Base-by-base conservation (phyloP, 2,888 invertebrate genomes). In the Tachystola acroxantha region DNA sequence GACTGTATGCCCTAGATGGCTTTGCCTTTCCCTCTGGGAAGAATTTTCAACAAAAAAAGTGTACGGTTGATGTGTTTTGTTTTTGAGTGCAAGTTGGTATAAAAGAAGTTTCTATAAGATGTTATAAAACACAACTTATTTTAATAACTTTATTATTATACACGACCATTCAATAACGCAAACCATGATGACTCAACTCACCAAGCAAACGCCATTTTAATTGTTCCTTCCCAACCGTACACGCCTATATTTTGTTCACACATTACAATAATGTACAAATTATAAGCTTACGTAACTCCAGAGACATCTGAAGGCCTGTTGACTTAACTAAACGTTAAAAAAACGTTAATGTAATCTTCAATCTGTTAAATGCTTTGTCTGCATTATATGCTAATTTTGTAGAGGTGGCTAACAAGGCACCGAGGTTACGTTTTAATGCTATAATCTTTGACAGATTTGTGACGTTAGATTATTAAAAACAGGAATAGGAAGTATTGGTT, bases 311-410 rank as follows among this genome's bases (percentile, higher is more conserved):
- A 38, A 42, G 42, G 38, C 28, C 31, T 24, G 26, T 13, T 32
- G 11, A 29, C 20, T 25, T 28, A 40, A 34, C 26, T 30, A 30
- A 32, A 24, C 16, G 24, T 25, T 26, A 29, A 29, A 33, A 34
- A 35, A 37, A 27, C 30, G 7, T 6, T 42, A 38, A 45, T 38
- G 37, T 36, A 2, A 22, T 4, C 12, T 19, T 9, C n/a, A 40
- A 40, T 36, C 38, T 37, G 30, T 31, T 33, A 25, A 33, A 29
- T 12, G 31, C 12, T 26, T 32, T 36, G 39, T 36, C 22, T 32
- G 27, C 39, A 43, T 40, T 43, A 36, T 36, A 43, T 40, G 43
- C 25, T 36, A 38, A 40, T 43, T 31, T 20, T 20, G 29, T 29
- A n/a, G n/a, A n/a, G n/a, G n/a, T n/a, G n/a, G 20, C 20, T 28